Evolutionary conservation across 64 coral and sea anemone genomes (phyloP).

Genomic region (Dendronephthya gigantea): DNA sequence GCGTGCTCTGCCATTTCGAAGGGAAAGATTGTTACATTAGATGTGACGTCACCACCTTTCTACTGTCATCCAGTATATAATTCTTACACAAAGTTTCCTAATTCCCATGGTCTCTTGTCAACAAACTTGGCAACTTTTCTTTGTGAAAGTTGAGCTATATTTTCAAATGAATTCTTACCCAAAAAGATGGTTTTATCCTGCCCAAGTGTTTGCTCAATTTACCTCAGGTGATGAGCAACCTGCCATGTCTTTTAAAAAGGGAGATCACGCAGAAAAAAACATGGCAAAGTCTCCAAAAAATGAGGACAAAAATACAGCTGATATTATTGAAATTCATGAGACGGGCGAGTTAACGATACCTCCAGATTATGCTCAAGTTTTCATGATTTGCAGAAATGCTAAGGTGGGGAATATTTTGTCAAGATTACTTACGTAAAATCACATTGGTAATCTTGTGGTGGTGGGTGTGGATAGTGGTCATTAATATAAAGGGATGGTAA

Average conservation of each 20-base stretch:
- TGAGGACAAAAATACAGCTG: background rate
- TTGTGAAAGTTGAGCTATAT: background rate
- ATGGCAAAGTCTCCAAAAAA: conserved; percentile 11
- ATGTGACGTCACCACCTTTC: background rate
- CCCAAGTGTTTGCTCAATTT: conserved; percentile 85
- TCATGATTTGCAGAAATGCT: conserved; percentile 54
- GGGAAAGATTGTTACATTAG: background rate
- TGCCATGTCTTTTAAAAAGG: background rate
- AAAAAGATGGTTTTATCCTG: conserved; percentile 60
- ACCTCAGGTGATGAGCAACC: conserved; percentile 42
- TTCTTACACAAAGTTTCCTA: background rate
- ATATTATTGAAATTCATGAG: conserved; percentile 73
- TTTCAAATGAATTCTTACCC: background rate
- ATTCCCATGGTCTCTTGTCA: background rate
- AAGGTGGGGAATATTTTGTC: conserved; percentile 41
- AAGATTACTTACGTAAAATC: background rate
- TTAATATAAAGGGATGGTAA: too few relatives aligned
- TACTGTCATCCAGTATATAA: too few relatives aligned
- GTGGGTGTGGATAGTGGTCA: background rate
- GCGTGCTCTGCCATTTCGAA: background rate
- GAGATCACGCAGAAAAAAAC: background rate
- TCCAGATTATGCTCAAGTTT: conserved; percentile 77
- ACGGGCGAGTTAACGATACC: conserved; percentile 63
- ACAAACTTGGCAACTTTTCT: background rate
- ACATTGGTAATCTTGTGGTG: background rate